These are phyloP conservation scores for Amphipyra berbera DNA, from an alignment of 2,888 invertebrate genomes.

Conservation along the genomic window DNA sequence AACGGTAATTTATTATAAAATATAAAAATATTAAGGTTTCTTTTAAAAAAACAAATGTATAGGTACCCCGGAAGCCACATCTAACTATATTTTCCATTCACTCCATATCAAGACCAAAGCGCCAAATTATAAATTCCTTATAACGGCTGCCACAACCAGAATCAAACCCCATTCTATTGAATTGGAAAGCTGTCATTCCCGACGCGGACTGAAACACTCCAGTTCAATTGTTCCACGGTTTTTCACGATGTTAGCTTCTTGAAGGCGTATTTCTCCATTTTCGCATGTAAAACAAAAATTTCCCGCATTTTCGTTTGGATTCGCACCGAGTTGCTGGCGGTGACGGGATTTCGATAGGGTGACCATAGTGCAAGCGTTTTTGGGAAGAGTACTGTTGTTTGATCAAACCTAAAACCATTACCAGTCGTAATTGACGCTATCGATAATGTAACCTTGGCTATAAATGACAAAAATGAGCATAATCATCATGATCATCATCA, in stretches of 20 bases:
- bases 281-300: constrained; percentile 88
- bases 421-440: no score
- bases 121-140: constrained; percentile 54
- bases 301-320: constrained; percentile 82
- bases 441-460: no score
- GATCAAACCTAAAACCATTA: no score
- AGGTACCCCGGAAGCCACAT: neutral
- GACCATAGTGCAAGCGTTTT: constrained; percentile 48
- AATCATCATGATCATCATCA: no score
- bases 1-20: no score
- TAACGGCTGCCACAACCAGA: constrained; percentile 56
- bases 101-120: constrained; percentile 24
- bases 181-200: constrained; percentile 80
- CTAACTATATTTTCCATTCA: constrained; percentile 16
- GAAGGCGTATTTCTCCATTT: constrained; percentile 81
- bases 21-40: neutral
- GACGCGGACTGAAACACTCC: constrained; percentile 63
- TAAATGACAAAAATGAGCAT: no score
- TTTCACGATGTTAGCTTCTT: constrained; percentile 66
- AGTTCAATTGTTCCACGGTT: constrained; percentile 69
- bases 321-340: constrained; percentile 78
- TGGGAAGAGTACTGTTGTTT: neutral
- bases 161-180: constrained; percentile 68
- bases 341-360: constrained; percentile 82
- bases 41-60: neutral